These are phyloP conservation scores for Danio tinwini DNA, from an alignment of 2,797 vertebrate genomes.

Conservation along the genomic window DNA sequence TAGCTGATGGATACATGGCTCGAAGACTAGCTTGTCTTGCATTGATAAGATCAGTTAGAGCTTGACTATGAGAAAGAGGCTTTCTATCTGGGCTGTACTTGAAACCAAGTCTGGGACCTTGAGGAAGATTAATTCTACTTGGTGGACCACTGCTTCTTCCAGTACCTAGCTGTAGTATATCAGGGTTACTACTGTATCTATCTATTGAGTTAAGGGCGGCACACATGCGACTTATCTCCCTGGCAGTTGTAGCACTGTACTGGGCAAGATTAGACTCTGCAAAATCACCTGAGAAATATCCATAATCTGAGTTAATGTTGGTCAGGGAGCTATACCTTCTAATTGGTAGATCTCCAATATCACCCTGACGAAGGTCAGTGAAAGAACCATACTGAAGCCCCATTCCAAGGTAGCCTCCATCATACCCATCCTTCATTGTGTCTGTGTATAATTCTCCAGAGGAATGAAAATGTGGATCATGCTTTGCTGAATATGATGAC, in stretches of 20 bases:
- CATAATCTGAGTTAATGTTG: constrained; percentile 94
- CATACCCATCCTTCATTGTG: constrained; percentile 90
- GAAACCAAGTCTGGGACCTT: constrained; percentile 83
- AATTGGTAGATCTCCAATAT: constrained; percentile 86
- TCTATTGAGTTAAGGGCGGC: constrained; percentile 98
- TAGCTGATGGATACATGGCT: constrained; percentile 91
- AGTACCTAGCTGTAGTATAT: constrained; percentile 85
- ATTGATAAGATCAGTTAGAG: constrained; percentile 84
- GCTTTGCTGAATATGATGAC: constrained; percentile 83
- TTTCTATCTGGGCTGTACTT: constrained; percentile 88
- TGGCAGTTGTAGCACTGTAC: constrained; percentile 96
- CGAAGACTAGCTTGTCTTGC: constrained; percentile 85
- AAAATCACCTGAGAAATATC: constrained; percentile 88
- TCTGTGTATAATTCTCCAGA: constrained; percentile 85
- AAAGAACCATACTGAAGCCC: constrained; percentile 96
- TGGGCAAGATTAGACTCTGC: constrained; percentile 95
- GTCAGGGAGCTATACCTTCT: constrained; percentile 94
- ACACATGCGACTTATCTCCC: constrained; percentile 98
- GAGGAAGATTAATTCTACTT: constrained; percentile 74
- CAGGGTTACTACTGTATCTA: constrained; percentile 86
- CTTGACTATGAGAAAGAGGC: constrained; percentile 80
- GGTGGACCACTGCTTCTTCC: constrained; percentile 74
- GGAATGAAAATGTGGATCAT: constrained; percentile 84
- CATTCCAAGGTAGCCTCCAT: constrained; percentile 83
- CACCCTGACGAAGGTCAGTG: constrained; percentile 91